phyloP scores from a whole-genome alignment of 2,797 vertebrate genomes.

The Tenualosa thibaudeaui region DNA sequence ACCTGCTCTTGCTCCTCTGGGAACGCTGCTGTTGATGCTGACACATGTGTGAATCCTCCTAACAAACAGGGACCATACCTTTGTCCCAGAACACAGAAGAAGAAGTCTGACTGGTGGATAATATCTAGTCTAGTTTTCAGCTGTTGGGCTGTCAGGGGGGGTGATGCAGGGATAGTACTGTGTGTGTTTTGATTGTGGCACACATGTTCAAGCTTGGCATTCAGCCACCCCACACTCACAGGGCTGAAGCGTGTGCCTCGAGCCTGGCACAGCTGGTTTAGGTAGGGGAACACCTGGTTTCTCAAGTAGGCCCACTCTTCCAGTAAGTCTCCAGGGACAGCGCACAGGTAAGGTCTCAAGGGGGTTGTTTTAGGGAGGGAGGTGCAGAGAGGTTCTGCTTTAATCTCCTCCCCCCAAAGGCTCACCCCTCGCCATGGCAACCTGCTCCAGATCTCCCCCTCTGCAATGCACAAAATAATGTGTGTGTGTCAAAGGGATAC shows the following conservation, averaged over 20 bases:
- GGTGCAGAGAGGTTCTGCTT: neutral
- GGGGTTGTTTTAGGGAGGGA: conserved; percentile 10
- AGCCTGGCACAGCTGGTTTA: conserved; percentile 55
- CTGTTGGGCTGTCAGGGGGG: conserved; percentile 14
- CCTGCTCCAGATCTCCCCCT: neutral
- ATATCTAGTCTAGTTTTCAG: conserved; percentile 59
- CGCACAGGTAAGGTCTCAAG: conserved; percentile 51
- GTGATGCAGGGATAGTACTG: neutral
- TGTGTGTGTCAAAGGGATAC: neutral
- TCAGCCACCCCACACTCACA: conserved; percentile 47
- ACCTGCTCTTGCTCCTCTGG: neutral
- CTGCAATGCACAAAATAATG: neutral
- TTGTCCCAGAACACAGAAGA: conserved; percentile 55
- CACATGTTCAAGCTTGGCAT: neutral
- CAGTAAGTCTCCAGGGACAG: conserved; percentile 50
- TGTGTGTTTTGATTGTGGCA: neutral
- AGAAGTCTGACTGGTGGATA: conserved; percentile 55
- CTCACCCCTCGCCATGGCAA: neutral
- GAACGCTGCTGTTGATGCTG: neutral
- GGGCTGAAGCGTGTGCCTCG: conserved; percentile 56
- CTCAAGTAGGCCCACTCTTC: conserved; percentile 47
- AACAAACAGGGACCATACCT: conserved; percentile 50
- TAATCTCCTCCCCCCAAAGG: neutral
- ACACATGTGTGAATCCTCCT: neutral
- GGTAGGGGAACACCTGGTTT: conserved; percentile 55